Conservation (phyloP, 2,113 vertebrate species). For the Aspiorhynchus laticeps region DNA sequence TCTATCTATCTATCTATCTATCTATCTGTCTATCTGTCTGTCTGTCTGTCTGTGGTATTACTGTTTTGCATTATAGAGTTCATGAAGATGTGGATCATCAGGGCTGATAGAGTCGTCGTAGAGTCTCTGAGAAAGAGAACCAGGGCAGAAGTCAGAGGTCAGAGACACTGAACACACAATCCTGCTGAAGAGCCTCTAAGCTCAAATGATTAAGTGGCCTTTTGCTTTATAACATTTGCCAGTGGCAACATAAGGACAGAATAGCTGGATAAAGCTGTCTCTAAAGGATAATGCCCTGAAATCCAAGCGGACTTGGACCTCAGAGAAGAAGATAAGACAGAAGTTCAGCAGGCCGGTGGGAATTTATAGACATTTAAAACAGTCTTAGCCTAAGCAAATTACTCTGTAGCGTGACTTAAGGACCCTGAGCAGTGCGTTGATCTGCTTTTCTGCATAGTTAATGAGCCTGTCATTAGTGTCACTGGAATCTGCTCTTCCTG, state of each 20-base stretch:
- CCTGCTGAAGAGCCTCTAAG: slow-evolving; percentile 27
- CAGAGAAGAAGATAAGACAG: slow-evolving; percentile 66
- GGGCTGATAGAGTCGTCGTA: slow-evolving; percentile 1
- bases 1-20: neutral
- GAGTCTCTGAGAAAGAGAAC: slow-evolving; percentile 34
- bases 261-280: slow-evolving; percentile 66
- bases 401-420: slow-evolving; percentile 64
- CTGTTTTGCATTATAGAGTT: too few relatives aligned
- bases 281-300: slow-evolving; percentile 69
- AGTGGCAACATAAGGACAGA: slow-evolving; percentile 56
- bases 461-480: slow-evolving; percentile 68
- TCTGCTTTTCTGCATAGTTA: slow-evolving; percentile 66
- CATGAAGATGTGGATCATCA: neutral
- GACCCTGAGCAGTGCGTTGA: slow-evolving; percentile 62
- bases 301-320: slow-evolving; percentile 65
- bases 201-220: slow-evolving; percentile 57
- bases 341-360: slow-evolving; percentile 60
- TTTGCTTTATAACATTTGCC: slow-evolving; percentile 65
- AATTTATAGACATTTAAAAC: slow-evolving; percentile 71
- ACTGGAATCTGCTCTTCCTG: slow-evolving; percentile 45
- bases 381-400: slow-evolving; percentile 64
- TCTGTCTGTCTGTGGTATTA: too few relatives aligned
- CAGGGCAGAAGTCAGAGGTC: slow-evolving; percentile 38
- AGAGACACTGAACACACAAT: slow-evolving; percentile 46
- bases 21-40: neutral